Evolutionary conservation across 2,888 invertebrate species (phyloP), one percentile per base, ranked within the genome.

Genomic region (Geophilus truncorum): DNA sequence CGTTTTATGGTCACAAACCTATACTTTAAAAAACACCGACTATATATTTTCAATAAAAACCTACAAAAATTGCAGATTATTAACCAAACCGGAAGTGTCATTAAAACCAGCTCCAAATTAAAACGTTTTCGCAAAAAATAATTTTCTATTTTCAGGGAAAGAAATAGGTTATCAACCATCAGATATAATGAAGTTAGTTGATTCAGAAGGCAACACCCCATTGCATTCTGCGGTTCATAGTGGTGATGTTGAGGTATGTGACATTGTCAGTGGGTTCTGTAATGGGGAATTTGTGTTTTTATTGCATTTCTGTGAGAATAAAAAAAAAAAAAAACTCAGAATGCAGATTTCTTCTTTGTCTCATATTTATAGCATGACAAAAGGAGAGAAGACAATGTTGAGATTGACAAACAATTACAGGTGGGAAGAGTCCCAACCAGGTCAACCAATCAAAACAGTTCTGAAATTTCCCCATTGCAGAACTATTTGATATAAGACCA

Each of bases 141-240:
- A n/a, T n/a, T n/a, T n/a, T n/a, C n/a, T n/a, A n/a, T 83, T 84
- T 1, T 82, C 32, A 87, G 87, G 85, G 6, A 84, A 86, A 81
- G 82, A 83, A 6, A 81, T 83, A 6, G 95, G 95, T 0, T 93
- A 93, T 85, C 91, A 92, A 0, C 89, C 94, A 36, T 92, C 92
- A 84, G 92, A 93, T 85, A 93, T 96, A 92, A 92, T 95, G 84
- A 92, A 93, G 0, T 91, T 94, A 82, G 93, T 92, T 84, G 95
- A 96, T 86, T 92, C 92, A 7, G 95, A 96, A 86, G 94, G 94
- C 77, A 95, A 95, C 85, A 94, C 94, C 80, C 87, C 88, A 0
- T 87, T 93, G 5, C 92, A 92, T 83, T 87, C 87, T 4, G 87
- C 88, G 21, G 86, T 88, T 23, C 86, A 83, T 75, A 81, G 83